A percentile compares a stretch with the other conserved stretches of the same genome.
phyloP scores from a whole-genome alignment of 23 tunicate genomes.

The Trididemnum nubilum region DNA sequence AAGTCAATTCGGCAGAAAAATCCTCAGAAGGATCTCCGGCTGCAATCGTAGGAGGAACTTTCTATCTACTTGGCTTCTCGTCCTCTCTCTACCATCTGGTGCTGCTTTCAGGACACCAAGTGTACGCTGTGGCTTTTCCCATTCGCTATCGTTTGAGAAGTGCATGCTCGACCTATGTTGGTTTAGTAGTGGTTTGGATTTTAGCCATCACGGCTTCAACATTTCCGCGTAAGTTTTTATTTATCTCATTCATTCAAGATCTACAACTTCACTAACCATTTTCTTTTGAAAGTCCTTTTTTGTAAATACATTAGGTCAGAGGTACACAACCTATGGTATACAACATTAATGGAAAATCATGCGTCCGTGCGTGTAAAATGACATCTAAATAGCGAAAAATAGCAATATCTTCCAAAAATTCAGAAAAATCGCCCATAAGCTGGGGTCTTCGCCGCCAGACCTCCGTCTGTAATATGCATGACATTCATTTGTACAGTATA shows the following conservation, averaged over 20 bases:
- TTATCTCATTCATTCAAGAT: too few relatives aligned
- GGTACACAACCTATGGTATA: too few relatives aligned
- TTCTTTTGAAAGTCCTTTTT: too few relatives aligned
- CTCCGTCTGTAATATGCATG: too few relatives aligned
- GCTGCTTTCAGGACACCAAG: slow-evolving; percentile 23
- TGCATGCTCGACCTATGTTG: background rate
- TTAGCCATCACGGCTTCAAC: slow-evolving; percentile 28
- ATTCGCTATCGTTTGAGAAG: slow-evolving; percentile 13
- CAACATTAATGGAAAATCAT: background rate
- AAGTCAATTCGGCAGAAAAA: background rate
- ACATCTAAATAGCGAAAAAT: too few relatives aligned
- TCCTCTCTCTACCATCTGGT: slow-evolving; percentile 55
- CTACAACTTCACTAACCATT: too few relatives aligned
- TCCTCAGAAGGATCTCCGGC: background rate
- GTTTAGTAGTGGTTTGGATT: slow-evolving; percentile 31
- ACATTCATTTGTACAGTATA: too few relatives aligned
- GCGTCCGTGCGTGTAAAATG: background rate
- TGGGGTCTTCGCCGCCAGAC: too few relatives aligned
- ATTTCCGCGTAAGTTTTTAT: slow-evolving; percentile 32
- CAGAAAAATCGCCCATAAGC: too few relatives aligned
- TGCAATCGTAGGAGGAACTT: slow-evolving; percentile 36
- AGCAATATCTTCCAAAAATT: too few relatives aligned
- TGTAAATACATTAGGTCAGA: too few relatives aligned
- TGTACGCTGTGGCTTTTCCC: slow-evolving; percentile 34
- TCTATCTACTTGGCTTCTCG: slow-evolving; percentile 38